phyloP scores from a whole-genome alignment of 2,797 vertebrate genomes.

The Enteromius viviparus region DNA sequence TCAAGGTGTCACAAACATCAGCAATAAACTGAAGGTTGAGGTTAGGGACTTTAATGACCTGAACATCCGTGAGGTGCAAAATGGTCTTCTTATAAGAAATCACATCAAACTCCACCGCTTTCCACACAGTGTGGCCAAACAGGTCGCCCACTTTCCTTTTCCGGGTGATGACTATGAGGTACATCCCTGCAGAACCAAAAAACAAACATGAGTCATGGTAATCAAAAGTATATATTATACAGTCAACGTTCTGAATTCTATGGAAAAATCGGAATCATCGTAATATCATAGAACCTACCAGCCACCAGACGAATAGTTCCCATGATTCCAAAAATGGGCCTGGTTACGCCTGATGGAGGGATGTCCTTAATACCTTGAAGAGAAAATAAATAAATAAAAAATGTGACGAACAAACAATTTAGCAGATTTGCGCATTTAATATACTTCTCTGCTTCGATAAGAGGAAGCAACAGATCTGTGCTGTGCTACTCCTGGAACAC shows the following conservation, averaged over 20 bases:
- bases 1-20: conserved; percentile 6
- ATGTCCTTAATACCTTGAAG: conserved; percentile 88
- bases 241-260: neutral
- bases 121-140: conserved; percentile 93
- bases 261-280: neutral
- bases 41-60: conserved; percentile 74
- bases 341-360: conserved; percentile 91
- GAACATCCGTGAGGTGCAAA: conserved; percentile 94
- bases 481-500: neutral
- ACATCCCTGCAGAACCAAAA: conserved; percentile 80
- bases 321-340: conserved; percentile 91
- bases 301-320: conserved; percentile 94
- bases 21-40: conserved; percentile 4
- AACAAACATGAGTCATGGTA: neutral
- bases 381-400: no score
- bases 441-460: neutral
- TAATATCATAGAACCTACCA: conserved; percentile 76
- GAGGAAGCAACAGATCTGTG: neutral
- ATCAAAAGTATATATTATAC: no score
- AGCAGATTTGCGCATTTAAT: neutral
- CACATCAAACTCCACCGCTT: conserved; percentile 93
- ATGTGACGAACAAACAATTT: neutral
- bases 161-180: conserved; percentile 95
- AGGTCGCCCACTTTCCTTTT: conserved; percentile 94
- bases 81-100: conserved; percentile 97